phyloP scores from a whole-genome alignment of 2,797 vertebrate genomes.

The Sebastes itinus region DNA sequence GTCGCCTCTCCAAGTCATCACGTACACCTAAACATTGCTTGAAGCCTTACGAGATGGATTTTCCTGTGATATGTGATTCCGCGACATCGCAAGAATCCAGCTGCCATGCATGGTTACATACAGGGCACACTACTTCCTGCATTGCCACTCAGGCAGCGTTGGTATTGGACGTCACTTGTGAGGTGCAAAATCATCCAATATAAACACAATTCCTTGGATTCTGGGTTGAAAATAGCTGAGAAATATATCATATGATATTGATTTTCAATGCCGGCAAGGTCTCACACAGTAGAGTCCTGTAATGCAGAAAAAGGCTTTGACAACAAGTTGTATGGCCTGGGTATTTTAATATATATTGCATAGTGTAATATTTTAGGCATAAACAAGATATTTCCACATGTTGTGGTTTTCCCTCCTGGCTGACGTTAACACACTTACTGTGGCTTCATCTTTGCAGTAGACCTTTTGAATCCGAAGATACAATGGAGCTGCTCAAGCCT shows the following conservation, averaged over 20 bases:
- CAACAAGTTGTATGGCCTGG: not conserved
- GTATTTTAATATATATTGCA: not conserved
- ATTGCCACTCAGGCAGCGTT: not conserved
- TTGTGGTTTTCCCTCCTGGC: not conserved
- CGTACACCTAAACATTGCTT: too few relatives aligned
- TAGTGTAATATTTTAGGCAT: not conserved
- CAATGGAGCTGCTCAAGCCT: not conserved
- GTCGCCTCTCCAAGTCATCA: too few relatives aligned
- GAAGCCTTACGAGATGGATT: too few relatives aligned
- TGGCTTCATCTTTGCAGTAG: not conserved
- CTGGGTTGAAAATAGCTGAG: not conserved
- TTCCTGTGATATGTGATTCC: accelerated
- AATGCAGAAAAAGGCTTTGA: not conserved
- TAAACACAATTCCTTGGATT: not conserved
- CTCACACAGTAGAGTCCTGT: not conserved
- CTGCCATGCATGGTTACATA: too few relatives aligned
- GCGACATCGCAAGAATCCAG: too few relatives aligned
- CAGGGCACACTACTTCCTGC: not conserved
- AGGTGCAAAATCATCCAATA: not conserved
- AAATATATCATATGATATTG: not conserved
- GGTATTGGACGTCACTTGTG: not conserved
- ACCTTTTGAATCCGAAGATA: slow-evolving; percentile 1
- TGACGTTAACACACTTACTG: not conserved
- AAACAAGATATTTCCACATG: not conserved
- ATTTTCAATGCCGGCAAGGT: not conserved